These are phyloP conservation scores for Hippocampus kuda DNA, from an alignment of 2,797 vertebrate species.

Conservation along the genomic window DNA sequence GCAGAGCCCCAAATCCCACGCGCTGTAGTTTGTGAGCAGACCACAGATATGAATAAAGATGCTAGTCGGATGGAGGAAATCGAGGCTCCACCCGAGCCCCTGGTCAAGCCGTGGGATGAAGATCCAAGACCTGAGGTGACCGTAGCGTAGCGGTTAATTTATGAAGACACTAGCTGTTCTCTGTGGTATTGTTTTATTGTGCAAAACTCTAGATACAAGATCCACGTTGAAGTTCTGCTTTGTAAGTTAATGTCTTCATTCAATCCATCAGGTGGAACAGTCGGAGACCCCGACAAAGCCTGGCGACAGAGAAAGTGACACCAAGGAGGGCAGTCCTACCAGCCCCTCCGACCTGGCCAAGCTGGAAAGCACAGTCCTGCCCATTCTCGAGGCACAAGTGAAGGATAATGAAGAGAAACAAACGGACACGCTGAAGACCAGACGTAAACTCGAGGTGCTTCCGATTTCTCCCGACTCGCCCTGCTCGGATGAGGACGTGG, in stretches of 20 bases:
- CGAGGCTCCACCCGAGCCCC: slow-evolving; percentile 32
- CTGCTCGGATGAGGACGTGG: slow-evolving; percentile 76
- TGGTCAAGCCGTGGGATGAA: slow-evolving; percentile 51
- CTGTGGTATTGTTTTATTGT: neutral
- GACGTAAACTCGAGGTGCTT: slow-evolving; percentile 71
- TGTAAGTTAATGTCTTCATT: slow-evolving; percentile 27
- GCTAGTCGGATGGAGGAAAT: slow-evolving; percentile 43
- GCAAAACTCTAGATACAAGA: neutral
- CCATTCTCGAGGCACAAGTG: slow-evolving; percentile 77
- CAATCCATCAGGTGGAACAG: slow-evolving; percentile 60
- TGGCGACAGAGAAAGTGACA: slow-evolving; percentile 61
- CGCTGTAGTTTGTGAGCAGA: slow-evolving; percentile 43
- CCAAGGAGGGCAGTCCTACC: slow-evolving; percentile 74
- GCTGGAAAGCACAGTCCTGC: slow-evolving; percentile 80
- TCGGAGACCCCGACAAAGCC: slow-evolving; percentile 65
- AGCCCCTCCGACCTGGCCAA: slow-evolving; percentile 88
- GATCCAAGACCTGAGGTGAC: slow-evolving; percentile 68
- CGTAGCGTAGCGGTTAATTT: slow-evolving; percentile 22
- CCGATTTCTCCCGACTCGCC: slow-evolving; percentile 70
- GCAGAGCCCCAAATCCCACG: slow-evolving; percentile 33
- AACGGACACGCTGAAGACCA: slow-evolving; percentile 66
- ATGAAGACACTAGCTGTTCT: neutral
- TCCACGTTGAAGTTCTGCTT: neutral
- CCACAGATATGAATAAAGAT: slow-evolving; percentile 30
- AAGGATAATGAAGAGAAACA: slow-evolving; percentile 64